Percentiles rank a stretch among this genome's conserved stretches.
These are phyloP conservation scores for Pelodytes ibericus DNA, from an alignment of 2,797 vertebrate genomes.

Conservation along the genomic window DNA sequence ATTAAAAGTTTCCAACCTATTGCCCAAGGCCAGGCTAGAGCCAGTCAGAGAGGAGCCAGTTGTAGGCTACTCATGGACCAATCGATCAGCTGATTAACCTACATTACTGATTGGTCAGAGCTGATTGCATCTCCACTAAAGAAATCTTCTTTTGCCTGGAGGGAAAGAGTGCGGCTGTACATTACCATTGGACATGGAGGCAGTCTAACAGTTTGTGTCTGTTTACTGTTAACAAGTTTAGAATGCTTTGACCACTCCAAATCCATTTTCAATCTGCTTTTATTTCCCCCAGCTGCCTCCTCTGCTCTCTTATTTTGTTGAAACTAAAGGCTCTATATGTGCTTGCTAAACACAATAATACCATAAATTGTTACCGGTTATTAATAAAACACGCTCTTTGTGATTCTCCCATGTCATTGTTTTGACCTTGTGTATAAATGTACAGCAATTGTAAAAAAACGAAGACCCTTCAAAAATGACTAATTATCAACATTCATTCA, in stretches of 20 bases:
- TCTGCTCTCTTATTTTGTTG: background rate
- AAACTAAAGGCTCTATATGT: background rate
- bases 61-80: conserved; percentile 69
- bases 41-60: conserved; percentile 77
- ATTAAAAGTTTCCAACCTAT: conserved; percentile 94
- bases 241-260: conserved; percentile 52
- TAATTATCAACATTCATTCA: background rate
- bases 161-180: conserved; percentile 72
- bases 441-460: background rate
- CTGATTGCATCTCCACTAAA: conserved; percentile 84
- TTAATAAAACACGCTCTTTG: background rate
- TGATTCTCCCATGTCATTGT: no score
- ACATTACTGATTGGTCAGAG: conserved; percentile 87
- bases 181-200: conserved; percentile 69
- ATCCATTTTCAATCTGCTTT: conserved; percentile 42
- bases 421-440: no score
- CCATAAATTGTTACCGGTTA: background rate
- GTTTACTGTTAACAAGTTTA: conserved; percentile 53
- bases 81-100: conserved; percentile 91
- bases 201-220: conserved; percentile 61
- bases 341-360: background rate
- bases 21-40: conserved; percentile 76
- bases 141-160: conserved; percentile 77
- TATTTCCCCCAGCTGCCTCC: conserved; percentile 39
- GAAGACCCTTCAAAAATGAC: background rate